Conservation (phyloP, 2,888 invertebrate genomes). For the Lasioglossum leucozonium region DNA sequence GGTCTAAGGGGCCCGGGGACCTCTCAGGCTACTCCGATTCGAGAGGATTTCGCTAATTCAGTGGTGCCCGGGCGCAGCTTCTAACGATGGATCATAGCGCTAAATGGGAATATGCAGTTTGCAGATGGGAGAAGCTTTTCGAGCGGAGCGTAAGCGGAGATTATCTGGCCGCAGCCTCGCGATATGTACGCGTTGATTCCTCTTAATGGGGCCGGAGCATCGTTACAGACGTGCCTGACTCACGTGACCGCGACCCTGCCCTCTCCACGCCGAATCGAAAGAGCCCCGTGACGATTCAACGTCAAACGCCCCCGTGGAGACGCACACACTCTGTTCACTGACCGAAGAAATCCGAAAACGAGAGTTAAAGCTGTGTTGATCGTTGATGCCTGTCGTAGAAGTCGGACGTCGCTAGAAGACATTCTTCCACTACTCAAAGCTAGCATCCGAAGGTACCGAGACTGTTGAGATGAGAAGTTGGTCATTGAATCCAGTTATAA, state of each 20-base stretch:
- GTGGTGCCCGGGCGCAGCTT: constrained; percentile 29
- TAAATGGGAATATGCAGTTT: constrained; percentile 62
- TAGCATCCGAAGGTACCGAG: neutral
- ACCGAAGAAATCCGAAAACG: neutral
- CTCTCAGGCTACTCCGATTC: constrained; percentile 61
- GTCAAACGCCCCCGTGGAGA: neutral
- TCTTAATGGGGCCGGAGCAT: constrained; percentile 29
- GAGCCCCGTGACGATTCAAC: neutral
- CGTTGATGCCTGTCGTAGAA: neutral
- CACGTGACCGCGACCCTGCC: neutral
- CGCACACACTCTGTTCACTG: neutral
- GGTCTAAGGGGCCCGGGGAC: constrained; percentile 55
- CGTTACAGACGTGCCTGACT: constrained; percentile 3
- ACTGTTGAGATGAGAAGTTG: neutral
- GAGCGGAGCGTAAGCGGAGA: constrained; percentile 56
- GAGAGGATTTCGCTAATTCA: constrained; percentile 70
- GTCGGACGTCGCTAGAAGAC: neutral
- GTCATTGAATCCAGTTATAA: no score
- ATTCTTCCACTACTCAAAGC: neutral
- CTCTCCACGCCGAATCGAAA: constrained; percentile 1
- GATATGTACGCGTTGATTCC: constrained; percentile 36
- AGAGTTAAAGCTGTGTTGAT: neutral
- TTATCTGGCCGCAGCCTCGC: constrained; percentile 49
- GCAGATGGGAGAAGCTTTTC: constrained; percentile 50
- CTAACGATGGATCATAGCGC: constrained; percentile 65